Conservation (phyloP, 1,140 invertebrate genomes). For the Holotrichia oblita region DNA sequence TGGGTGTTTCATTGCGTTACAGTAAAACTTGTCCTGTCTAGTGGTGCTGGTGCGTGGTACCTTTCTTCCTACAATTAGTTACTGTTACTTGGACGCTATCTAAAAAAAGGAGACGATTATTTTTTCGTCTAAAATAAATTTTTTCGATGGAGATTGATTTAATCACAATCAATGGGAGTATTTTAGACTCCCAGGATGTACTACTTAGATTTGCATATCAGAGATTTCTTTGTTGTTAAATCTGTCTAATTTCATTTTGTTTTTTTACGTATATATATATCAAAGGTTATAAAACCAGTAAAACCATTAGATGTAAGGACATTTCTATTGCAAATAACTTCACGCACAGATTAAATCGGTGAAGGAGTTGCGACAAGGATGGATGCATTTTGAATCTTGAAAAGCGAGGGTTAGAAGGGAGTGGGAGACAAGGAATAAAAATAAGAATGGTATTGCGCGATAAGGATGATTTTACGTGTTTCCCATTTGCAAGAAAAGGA, state of each 20-base stretch:
- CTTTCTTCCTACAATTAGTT: too few species aligned
- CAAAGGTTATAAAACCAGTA: neutral
- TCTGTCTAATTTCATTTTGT: neutral
- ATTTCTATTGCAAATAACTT: neutral
- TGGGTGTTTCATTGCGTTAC: too few species aligned
- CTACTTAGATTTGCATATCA: too few species aligned
- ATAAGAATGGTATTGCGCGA: neutral
- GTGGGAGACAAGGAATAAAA: neutral
- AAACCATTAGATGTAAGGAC: neutral
- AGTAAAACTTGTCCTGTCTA: too few species aligned
- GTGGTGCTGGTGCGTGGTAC: too few species aligned
- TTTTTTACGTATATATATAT: neutral
- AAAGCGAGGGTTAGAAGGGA: neutral
- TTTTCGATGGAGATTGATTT: too few species aligned
- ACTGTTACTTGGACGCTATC: too few species aligned
- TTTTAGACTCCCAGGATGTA: too few species aligned
- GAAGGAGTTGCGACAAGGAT: neutral
- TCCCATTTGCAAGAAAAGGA: neutral
- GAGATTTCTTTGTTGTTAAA: too few species aligned
- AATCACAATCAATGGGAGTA: too few species aligned
- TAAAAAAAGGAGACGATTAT: too few species aligned
- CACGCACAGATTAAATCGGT: neutral
- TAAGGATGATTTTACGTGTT: neutral
- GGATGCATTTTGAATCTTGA: neutral
- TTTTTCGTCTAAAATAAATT: too few species aligned